Evolutionary conservation across 1,140 invertebrate genomes (phyloP).

Genomic region (Drosophila neocordata): DNA sequence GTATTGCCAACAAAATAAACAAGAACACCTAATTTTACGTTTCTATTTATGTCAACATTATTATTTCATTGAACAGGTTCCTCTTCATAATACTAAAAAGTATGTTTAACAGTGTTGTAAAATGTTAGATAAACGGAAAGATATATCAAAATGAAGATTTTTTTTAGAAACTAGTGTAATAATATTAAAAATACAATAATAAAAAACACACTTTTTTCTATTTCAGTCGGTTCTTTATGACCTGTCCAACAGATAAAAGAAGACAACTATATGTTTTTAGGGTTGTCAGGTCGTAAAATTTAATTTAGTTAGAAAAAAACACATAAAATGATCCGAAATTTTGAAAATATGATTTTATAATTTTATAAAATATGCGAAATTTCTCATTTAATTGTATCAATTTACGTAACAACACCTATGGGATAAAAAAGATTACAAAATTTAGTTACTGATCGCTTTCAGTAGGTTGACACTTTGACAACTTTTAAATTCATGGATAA

Average conservation of each 20-base stretch:
- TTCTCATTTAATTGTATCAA: background rate
- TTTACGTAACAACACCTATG: background rate
- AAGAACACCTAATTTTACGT: too few species aligned
- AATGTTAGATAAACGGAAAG: background rate
- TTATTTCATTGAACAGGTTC: background rate
- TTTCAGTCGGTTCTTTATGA: slow-evolving; percentile 24
- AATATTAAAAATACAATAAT: background rate
- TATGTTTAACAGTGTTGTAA: background rate
- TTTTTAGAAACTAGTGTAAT: background rate
- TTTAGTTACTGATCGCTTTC: background rate
- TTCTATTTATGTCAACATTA: too few species aligned
- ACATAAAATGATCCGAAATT: background rate
- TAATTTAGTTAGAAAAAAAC: background rate
- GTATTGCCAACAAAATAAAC: too few species aligned
- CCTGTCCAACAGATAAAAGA: slow-evolving; percentile 23
- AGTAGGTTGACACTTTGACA: background rate
- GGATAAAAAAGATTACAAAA: background rate
- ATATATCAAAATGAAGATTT: too few species aligned
- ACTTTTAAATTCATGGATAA: background rate
- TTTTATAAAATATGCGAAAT: background rate
- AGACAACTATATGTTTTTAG: slow-evolving; percentile 34
- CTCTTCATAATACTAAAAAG: background rate
- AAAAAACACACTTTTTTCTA: background rate
- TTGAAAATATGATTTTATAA: background rate
- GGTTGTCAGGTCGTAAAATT: slow-evolving; percentile 30